Percentiles rank a stretch among this genome's conserved stretches.
phyloP scores from a whole-genome alignment of 1,140 invertebrate genomes.

The Meloidogyne hapla region DNA sequence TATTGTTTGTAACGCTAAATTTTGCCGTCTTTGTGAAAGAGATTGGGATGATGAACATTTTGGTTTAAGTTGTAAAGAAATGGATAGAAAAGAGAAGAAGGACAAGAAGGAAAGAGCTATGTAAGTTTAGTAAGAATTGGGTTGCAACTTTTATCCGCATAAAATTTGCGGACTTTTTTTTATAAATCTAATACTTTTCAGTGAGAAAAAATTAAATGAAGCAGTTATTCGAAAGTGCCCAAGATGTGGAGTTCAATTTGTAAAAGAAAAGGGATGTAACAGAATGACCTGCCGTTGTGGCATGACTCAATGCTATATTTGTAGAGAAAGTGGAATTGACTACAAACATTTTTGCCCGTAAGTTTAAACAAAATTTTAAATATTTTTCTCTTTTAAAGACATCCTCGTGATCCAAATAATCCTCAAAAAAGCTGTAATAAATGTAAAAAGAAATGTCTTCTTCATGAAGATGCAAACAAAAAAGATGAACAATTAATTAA shows the following conservation, averaged over 20 bases:
- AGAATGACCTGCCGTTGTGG: slow-evolving; percentile 29
- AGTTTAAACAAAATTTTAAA: not conserved
- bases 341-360: slow-evolving; percentile 31
- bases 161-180: not conserved
- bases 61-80: slow-evolving; percentile 21
- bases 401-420: not conserved
- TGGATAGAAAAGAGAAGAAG: slow-evolving; percentile 3
- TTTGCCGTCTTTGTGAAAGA: slow-evolving; percentile 25
- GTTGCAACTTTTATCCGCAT: not conserved
- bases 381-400: not conserved
- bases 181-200: slow-evolving; percentile 4
- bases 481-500: slow-evolving; percentile 26
- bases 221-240: slow-evolving; percentile 29
- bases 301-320: slow-evolving; percentile 29
- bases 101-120: not conserved
- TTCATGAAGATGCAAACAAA: slow-evolving; percentile 35
- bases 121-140: not conserved
- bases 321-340: slow-evolving; percentile 14
- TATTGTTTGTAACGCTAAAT: slow-evolving; percentile 11
- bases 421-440: not conserved
- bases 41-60: slow-evolving; percentile 20
- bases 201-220: slow-evolving; percentile 29
- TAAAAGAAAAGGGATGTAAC: slow-evolving; percentile 29
- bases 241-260: slow-evolving; percentile 24
- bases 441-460: slow-evolving; percentile 18